Evolutionary conservation across 1,140 invertebrate genomes (phyloP).

Genomic region (Brachionus plicatilis): DNA sequence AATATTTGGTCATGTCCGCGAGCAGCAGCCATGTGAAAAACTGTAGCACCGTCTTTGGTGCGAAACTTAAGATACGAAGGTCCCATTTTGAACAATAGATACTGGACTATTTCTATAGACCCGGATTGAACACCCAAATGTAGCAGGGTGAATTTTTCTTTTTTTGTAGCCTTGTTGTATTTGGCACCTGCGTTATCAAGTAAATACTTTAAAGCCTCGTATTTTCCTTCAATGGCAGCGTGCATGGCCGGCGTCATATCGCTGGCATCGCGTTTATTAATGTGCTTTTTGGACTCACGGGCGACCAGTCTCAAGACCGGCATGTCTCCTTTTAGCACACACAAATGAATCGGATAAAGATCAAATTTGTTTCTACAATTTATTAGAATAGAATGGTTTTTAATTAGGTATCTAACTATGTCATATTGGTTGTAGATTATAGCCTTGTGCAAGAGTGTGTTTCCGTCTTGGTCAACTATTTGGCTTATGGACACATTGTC

Average conservation of each 20-base stretch:
- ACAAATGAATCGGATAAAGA: constrained; percentile 35
- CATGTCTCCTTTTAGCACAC: constrained; percentile 37
- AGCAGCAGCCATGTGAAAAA: constrained; percentile 61
- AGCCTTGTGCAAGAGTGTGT: constrained; percentile 31
- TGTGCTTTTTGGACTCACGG: constrained; percentile 33
- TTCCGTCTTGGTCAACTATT: constrained; percentile 36
- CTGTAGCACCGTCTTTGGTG: constrained; percentile 69
- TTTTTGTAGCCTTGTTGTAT: constrained; percentile 59
- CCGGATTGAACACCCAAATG: constrained; percentile 78
- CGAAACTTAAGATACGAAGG: constrained; percentile 10
- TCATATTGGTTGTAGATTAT: constrained; percentile 39
- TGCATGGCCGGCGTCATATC: constrained; percentile 36
- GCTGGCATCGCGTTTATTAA: constrained; percentile 28
- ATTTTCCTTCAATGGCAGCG: constrained; percentile 30
- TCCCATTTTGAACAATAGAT: constrained; percentile 42
- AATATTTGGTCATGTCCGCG: constrained; percentile 28
- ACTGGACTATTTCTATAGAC: constrained; percentile 57
- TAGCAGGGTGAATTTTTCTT: constrained; percentile 76
- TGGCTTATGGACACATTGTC: constrained; percentile 24
- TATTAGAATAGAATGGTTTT: constrained; percentile 7
- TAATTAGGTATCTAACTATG: constrained; percentile 11
- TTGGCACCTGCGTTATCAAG: constrained; percentile 32
- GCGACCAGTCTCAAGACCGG: not conserved
- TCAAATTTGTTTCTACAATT: constrained; percentile 38
- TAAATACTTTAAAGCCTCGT: constrained; percentile 30